Percentiles rank a stretch among this genome's conserved stretches.
Conservation (phyloP, 2,888 invertebrate genomes). For the Acleris holmiana region DNA sequence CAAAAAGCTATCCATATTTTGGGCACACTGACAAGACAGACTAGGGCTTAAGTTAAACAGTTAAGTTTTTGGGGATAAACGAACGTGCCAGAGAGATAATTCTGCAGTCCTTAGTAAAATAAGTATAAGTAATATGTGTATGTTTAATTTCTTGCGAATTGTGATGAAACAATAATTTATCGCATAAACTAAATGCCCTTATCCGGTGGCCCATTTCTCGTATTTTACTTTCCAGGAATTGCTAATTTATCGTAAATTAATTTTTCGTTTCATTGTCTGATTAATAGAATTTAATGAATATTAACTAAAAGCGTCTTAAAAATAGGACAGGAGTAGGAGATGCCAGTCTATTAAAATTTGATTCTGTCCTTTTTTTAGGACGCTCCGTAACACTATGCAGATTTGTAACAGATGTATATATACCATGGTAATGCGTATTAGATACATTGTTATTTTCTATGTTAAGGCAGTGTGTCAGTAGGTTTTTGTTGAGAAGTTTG, state of each 20-base stretch:
- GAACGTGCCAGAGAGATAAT: too few species aligned
- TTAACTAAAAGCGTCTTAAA: neutral
- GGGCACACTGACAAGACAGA: too few species aligned
- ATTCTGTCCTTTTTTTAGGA: too few species aligned
- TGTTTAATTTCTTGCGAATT: neutral
- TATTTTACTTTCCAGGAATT: slow-evolving; percentile 45
- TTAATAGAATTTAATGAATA: neutral
- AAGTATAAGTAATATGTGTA: neutral
- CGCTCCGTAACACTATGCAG: too few species aligned
- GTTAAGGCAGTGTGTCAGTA: slow-evolving; percentile 30
- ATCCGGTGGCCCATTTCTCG: slow-evolving; percentile 65
- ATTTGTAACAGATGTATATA: neutral
- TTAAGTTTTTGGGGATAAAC: too few species aligned
- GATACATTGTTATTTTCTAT: neutral
- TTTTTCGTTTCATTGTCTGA: neutral
- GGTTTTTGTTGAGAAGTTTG: slow-evolving; percentile 9
- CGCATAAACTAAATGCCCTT: slow-evolving; percentile 48
- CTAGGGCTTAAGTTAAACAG: too few species aligned
- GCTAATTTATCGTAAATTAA: slow-evolving; percentile 39
- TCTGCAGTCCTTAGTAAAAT: neutral
- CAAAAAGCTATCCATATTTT: too few species aligned
- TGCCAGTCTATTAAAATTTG: too few species aligned
- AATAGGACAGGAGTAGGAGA: neutral
- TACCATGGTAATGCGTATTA: neutral
- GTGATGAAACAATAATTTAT: slow-evolving; percentile 34